These are phyloP conservation scores for Azorinus chamasolen DNA, from an alignment of 2,888 invertebrate genomes.

Conservation along the genomic window DNA sequence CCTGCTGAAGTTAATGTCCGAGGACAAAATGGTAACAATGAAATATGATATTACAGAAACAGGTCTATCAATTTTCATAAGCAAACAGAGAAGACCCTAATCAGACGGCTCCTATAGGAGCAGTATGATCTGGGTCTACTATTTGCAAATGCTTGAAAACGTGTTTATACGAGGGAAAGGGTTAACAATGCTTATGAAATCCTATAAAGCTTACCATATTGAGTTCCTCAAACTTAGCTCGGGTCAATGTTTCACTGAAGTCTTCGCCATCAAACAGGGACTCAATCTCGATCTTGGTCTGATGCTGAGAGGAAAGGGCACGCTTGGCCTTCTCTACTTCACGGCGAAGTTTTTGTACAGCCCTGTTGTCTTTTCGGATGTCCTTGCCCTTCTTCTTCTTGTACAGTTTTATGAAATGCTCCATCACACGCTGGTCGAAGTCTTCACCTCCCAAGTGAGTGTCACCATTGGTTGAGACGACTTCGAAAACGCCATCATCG, in stretches of 20 bases:
- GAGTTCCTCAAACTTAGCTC: slow-evolving; percentile 99
- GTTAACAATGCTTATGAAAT: no score
- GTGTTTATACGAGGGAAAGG: no score
- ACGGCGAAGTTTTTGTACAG: slow-evolving; percentile 97
- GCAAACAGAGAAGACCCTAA: no score
- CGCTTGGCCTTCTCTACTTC: slow-evolving; percentile 99
- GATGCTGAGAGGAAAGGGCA: slow-evolving; percentile 97
- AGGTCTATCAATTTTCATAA: no score
- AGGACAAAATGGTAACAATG: no score
- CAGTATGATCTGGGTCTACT: no score
- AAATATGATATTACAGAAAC: no score
- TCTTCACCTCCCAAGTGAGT: slow-evolving; percentile 99
- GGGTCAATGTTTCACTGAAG: slow-evolving; percentile 98
- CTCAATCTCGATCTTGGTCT: slow-evolving; percentile 99
- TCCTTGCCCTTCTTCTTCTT: slow-evolving; percentile 99
- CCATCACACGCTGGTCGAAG: slow-evolving; percentile 99
- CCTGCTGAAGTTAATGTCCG: no score
- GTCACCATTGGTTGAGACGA: slow-evolving; percentile 94
- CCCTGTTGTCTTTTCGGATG: slow-evolving; percentile 96
- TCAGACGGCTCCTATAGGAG: no score
- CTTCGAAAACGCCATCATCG: slow-evolving; percentile 99
- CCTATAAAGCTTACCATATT: slow-evolving; percentile 91
- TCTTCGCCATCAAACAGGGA: slow-evolving; percentile 99
- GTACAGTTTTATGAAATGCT: slow-evolving; percentile 99
- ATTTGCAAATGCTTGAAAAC: no score